Conservation (phyloP, 2,113 vertebrate genomes). For the Tichodroma muraria region DNA sequence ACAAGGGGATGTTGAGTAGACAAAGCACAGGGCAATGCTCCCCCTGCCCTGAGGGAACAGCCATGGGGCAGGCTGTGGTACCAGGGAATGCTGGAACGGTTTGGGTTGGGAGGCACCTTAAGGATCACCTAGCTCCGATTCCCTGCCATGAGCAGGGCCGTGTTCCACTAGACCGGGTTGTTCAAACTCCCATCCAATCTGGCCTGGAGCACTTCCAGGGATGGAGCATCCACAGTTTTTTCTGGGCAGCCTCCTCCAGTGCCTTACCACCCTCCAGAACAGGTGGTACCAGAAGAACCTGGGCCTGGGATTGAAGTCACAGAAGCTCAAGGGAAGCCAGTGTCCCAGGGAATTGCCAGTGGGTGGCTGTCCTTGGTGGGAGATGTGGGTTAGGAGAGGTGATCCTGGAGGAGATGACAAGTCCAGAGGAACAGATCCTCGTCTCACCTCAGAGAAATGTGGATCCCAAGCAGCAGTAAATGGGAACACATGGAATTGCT, state of each 20-base stretch:
- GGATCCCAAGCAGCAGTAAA: not conserved
- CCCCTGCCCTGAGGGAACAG: not conserved
- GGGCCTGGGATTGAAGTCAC: too few relatives aligned
- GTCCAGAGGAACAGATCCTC: not conserved
- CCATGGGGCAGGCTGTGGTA: not conserved
- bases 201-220: not conserved
- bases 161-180: not conserved
- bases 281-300: not conserved
- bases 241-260: not conserved
- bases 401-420: not conserved
- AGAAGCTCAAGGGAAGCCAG: not conserved
- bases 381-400: accelerated
- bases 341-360: not conserved
- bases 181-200: not conserved
- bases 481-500: accelerated
- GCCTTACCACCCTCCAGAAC: not conserved
- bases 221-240: not conserved
- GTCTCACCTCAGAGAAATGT: not conserved
- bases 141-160: accelerated
- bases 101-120: not conserved
- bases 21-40: not conserved
- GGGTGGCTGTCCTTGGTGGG: not conserved
- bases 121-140: not conserved
- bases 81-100: not conserved
- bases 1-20: not conserved